Evolutionary conservation across 2,797 vertebrate genomes (phyloP).

Genomic region (Spheniscus humboldti): DNA sequence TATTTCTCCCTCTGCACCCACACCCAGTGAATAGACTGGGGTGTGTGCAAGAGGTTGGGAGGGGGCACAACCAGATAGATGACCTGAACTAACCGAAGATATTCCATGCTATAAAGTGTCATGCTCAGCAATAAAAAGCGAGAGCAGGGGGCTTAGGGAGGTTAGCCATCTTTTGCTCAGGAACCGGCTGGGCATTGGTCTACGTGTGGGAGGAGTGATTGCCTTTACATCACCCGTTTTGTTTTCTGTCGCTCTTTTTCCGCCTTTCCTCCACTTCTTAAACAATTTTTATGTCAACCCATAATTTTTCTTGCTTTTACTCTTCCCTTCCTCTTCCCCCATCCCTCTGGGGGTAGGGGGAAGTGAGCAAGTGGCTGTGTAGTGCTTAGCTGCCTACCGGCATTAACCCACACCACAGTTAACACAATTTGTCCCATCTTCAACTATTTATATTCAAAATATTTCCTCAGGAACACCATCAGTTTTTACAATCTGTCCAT

Average conservation of each 20-base stretch:
- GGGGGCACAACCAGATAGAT: background rate
- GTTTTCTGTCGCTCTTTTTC: background rate
- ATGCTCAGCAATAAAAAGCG: background rate
- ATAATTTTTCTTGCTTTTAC: background rate
- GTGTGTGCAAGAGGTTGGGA: background rate
- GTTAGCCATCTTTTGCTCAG: background rate
- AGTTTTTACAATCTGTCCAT: background rate
- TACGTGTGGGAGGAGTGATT: background rate
- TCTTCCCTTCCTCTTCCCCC: background rate
- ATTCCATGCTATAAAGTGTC: background rate
- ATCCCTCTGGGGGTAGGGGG: accelerated
- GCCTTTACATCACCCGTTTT: background rate
- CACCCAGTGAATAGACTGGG: background rate
- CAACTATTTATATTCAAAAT: background rate
- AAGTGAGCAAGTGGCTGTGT: background rate
- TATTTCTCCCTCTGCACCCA: background rate
- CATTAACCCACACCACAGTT: background rate
- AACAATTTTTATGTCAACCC: background rate
- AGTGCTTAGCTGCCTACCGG: background rate
- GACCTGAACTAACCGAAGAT: background rate
- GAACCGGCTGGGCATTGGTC: background rate
- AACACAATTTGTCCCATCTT: background rate
- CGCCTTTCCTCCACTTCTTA: background rate
- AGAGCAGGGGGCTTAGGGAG: background rate
- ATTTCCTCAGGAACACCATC: background rate